A percentile compares a stretch with the other conserved stretches of the same genome.
Evolutionary conservation across 2,888 invertebrate genomes (phyloP).

Genomic region (Mylabris sibirica): DNA sequence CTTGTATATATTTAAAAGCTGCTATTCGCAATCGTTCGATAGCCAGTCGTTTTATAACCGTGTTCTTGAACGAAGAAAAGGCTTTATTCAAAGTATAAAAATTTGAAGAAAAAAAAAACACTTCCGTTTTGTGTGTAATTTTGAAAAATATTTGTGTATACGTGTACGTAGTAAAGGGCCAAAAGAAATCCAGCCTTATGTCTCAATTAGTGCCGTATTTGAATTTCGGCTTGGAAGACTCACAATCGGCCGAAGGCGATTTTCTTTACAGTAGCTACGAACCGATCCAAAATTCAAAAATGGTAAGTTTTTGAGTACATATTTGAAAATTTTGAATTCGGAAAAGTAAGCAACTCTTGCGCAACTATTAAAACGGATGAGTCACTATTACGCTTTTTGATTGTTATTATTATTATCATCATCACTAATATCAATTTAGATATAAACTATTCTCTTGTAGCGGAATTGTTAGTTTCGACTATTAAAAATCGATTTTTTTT

Average conservation of each 20-base stretch:
- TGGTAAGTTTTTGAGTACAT: conserved; percentile 46
- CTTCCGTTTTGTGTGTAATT: background rate
- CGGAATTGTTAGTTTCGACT: background rate
- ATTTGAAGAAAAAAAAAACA: background rate
- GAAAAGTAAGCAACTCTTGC: conserved; percentile 29
- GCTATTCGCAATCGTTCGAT: conserved; percentile 46
- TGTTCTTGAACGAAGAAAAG: conserved; percentile 20
- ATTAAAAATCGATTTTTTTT: background rate
- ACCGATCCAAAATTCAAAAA: conserved; percentile 45
- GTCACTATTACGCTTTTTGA: conserved; percentile 23
- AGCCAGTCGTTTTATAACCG: conserved; percentile 42
- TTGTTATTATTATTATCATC: background rate
- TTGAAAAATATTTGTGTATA: background rate
- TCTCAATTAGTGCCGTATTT: conserved; percentile 70
- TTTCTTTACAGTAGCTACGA: conserved; percentile 51
- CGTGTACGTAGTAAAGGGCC: background rate
- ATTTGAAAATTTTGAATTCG: background rate
- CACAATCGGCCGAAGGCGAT: conserved; percentile 47
- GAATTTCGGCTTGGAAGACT: conserved; percentile 57
- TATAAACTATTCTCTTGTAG: too few relatives aligned
- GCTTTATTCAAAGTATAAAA: background rate
- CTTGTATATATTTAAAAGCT: conserved; percentile 48
- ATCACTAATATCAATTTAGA: background rate
- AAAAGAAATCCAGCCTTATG: conserved; percentile 64
- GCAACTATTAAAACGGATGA: conserved; percentile 40